phyloP scores from a whole-genome alignment of 2,888 invertebrate species.

The Rapana venosa region DNA sequence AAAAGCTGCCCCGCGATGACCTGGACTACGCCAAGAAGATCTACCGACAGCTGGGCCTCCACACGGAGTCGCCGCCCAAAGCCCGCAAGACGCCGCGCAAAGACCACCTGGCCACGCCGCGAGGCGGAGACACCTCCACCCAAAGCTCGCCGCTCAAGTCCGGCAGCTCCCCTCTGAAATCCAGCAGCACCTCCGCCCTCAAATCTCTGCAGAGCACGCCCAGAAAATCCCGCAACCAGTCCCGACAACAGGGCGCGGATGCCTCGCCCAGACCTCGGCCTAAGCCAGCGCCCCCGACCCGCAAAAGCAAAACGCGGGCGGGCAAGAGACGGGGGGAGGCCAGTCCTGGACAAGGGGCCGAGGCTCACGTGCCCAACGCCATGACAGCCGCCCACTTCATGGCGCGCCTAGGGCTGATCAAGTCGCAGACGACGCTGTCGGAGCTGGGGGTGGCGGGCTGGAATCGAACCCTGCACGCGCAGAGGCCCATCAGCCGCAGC shows the following conservation, averaged over 20 bases:
- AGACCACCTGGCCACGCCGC: not conserved
- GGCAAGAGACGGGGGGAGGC: not conserved
- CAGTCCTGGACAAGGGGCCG: not conserved
- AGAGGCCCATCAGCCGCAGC: conserved; percentile 43
- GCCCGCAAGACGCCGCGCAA: not conserved
- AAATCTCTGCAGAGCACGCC: conserved; percentile 19
- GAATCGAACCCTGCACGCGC: not conserved
- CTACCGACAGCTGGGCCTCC: conserved; percentile 20
- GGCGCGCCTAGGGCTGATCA: conserved; percentile 2
- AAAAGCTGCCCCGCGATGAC: not conserved
- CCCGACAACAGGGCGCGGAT: not conserved
- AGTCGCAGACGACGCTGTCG: conserved; percentile 6
- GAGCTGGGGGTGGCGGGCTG: not conserved
- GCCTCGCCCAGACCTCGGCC: not conserved
- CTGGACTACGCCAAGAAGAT: conserved; percentile 3
- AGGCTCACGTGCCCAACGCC: not conserved
- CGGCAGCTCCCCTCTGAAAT: not conserved
- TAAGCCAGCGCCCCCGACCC: not conserved
- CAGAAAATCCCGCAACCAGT: not conserved
- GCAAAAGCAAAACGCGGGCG: not conserved
- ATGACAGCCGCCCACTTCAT: not conserved
- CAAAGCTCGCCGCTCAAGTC: not conserved
- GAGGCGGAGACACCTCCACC: not conserved
- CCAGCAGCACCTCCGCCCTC: conserved; percentile 9
- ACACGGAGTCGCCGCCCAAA: not conserved